Conservation (phyloP, 2,888 invertebrate species). For the Apamea crenata region DNA sequence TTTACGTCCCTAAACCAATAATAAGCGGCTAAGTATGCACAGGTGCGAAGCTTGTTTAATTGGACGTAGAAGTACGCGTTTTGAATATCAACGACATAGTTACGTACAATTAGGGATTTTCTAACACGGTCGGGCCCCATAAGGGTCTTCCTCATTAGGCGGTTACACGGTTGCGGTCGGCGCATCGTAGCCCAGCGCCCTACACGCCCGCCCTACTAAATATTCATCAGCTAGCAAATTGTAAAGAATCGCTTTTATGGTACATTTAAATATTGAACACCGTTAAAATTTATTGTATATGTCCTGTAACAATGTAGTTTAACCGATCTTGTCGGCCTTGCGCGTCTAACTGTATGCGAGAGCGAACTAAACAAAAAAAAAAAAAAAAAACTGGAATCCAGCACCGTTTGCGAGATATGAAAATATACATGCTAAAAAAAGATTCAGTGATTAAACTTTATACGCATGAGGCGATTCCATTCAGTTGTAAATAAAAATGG, state of each 20-base stretch:
- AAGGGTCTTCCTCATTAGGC: constrained; percentile 86
- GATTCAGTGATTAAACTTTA: constrained; percentile 81
- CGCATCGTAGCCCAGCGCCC: constrained; percentile 68
- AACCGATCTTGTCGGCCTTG: constrained; percentile 78
- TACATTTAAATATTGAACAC: constrained; percentile 78
- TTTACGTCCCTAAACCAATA: constrained; percentile 58
- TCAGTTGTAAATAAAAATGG: constrained; percentile 84
- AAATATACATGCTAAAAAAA: constrained; percentile 75
- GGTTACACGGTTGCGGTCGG: constrained; percentile 77
- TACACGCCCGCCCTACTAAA: constrained; percentile 79
- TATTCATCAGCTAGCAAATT: constrained; percentile 85
- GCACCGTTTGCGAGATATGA: constrained; percentile 70
- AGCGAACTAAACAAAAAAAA: constrained; percentile 39
- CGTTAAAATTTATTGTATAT: constrained; percentile 80
- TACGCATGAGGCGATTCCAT: constrained; percentile 79
- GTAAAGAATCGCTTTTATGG: constrained; percentile 81
- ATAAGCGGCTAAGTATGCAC: constrained; percentile 68
- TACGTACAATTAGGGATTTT: constrained; percentile 86
- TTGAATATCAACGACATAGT: constrained; percentile 85
- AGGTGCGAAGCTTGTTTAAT: constrained; percentile 76
- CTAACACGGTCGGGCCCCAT: constrained; percentile 82
- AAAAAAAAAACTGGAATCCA: constrained; percentile 68
- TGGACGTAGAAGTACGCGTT: constrained; percentile 78
- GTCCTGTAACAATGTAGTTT: constrained; percentile 82
- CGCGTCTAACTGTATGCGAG: constrained; percentile 74